phyloP scores from a whole-genome alignment of 2,888 invertebrate genomes.

The Drosophila neotestacea region DNA sequence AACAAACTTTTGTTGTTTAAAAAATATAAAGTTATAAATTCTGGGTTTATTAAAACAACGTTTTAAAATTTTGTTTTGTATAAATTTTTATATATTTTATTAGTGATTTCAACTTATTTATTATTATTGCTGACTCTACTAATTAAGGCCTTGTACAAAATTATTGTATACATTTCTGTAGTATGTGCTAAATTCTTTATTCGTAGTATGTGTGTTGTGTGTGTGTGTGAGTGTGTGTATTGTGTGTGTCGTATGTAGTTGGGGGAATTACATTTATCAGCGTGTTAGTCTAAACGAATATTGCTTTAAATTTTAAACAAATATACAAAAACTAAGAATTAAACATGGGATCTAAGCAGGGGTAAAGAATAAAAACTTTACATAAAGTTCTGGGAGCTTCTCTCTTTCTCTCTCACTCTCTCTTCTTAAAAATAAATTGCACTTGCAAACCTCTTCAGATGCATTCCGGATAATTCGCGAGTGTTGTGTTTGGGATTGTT shows the following conservation, averaged over 20 bases:
- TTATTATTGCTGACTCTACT: slow-evolving; percentile 81
- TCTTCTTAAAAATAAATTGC: slow-evolving; percentile 61
- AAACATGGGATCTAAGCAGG: slow-evolving; percentile 28
- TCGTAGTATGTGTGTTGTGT: slow-evolving; percentile 54
- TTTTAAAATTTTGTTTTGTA: slow-evolving; percentile 21
- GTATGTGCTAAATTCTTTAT: slow-evolving; percentile 73
- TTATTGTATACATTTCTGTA: slow-evolving; percentile 69
- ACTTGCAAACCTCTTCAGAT: slow-evolving; percentile 60
- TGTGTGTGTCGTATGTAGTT: slow-evolving; percentile 19
- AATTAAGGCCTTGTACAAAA: slow-evolving; percentile 81
- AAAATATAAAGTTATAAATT: no score
- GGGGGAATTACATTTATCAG: slow-evolving; percentile 34
- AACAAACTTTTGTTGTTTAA: no score
- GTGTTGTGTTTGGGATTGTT: slow-evolving; percentile 28
- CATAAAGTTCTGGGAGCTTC: slow-evolving; percentile 29
- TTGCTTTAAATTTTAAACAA: slow-evolving; percentile 60
- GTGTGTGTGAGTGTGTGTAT: slow-evolving; percentile 8
- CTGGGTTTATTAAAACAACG: neutral
- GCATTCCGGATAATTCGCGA: slow-evolving; percentile 58
- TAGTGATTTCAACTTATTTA: slow-evolving; percentile 76
- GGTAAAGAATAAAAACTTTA: slow-evolving; percentile 44
- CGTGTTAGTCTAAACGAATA: slow-evolving; percentile 55
- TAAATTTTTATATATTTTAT: slow-evolving; percentile 67
- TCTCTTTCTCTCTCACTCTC: slow-evolving; percentile 7
- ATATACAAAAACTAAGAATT: slow-evolving; percentile 55